Conservation (phyloP, 2,888 invertebrate species). For the Lasioglossum leucozonium region DNA sequence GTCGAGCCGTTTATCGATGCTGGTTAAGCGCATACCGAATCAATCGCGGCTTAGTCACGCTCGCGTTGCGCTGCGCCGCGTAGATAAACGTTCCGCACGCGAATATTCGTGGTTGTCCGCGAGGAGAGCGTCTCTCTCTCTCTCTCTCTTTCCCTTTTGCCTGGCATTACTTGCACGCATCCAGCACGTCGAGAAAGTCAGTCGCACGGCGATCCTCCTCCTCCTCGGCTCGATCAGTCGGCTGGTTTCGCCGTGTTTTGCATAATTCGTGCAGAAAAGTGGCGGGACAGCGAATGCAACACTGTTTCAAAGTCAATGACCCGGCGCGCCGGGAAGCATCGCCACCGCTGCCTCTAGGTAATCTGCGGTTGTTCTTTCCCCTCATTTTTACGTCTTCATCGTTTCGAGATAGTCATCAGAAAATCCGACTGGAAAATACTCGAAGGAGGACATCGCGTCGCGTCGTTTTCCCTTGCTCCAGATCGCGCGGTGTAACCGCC, state of each 20-base stretch:
- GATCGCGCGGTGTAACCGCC: not conserved
- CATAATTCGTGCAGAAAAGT: conserved; percentile 67
- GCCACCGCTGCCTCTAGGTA: not conserved
- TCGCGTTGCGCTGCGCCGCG: conserved; percentile 30
- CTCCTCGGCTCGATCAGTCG: conserved; percentile 31
- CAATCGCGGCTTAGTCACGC: conserved; percentile 26
- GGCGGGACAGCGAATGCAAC: conserved; percentile 36
- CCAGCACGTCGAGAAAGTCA: not conserved
- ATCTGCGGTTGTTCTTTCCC: not conserved
- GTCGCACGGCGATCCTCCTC: conserved; percentile 3
- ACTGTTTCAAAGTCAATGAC: conserved; percentile 10
- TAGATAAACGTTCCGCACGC: conserved; percentile 18
- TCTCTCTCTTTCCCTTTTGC: not conserved
- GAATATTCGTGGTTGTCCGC: conserved; percentile 10
- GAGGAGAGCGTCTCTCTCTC: not conserved
- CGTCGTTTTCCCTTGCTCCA: not conserved
- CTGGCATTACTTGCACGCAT: not conserved
- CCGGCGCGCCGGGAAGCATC: not conserved
- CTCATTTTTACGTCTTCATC: not conserved
- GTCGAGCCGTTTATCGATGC: conserved; percentile 8
- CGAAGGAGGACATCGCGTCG: too few relatives aligned
- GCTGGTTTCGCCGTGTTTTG: conserved; percentile 60
- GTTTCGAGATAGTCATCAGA: not conserved
- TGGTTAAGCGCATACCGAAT: conserved; percentile 26
- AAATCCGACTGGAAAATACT: not conserved